Evolutionary conservation across 1,140 invertebrate species (phyloP), one percentile per base, ranked within the genome.

Genomic region (Pissodes strobi): DNA sequence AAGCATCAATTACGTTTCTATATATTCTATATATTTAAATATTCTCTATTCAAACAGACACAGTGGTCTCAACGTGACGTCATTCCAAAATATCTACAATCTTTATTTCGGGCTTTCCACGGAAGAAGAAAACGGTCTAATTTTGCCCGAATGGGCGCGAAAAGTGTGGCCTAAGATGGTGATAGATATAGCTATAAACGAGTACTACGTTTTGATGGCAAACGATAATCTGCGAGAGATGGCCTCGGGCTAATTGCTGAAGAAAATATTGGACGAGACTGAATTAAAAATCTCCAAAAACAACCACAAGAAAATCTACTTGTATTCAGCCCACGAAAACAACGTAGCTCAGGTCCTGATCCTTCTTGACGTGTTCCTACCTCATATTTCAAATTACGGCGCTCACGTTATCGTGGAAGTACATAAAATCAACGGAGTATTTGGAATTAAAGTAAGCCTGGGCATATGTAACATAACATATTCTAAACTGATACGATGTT

Each of bases 301-400:
- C 10, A 55, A 15, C 82, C 82, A 5, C 66, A 79, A 82, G 5
- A 89, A 88, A 74, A 82, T 90, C 61, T 86, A 81, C 46, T 82
- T 88, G 61, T 90, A 88, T 69, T 81, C 86, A 2, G 87, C 85
- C 1, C 90, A 93, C 70, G 91, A 93, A 71, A 86, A 85, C 1
- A 91, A 88, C 1, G 74, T 93, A 2, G 82, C 86, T 0, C 85
- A 87, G 57, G 70, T 92, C 5, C 72, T 92, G 17, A 76, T 82
- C 6, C 83, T 86, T 1, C 73, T 93, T 39, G 82, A 83, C 8
- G 79, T 90, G 3, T 93, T 87, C 83, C 82, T 90, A 49, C 76
- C 79, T n/a, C 83, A 86, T 34, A 79, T 84, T 52, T 84, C 84
- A 0, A 77, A 78, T 30, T 86, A 84, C 67, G 82, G 83, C 0